phyloP scores from a whole-genome alignment of 2,888 invertebrate genomes.

The Lysandra coridon region DNA sequence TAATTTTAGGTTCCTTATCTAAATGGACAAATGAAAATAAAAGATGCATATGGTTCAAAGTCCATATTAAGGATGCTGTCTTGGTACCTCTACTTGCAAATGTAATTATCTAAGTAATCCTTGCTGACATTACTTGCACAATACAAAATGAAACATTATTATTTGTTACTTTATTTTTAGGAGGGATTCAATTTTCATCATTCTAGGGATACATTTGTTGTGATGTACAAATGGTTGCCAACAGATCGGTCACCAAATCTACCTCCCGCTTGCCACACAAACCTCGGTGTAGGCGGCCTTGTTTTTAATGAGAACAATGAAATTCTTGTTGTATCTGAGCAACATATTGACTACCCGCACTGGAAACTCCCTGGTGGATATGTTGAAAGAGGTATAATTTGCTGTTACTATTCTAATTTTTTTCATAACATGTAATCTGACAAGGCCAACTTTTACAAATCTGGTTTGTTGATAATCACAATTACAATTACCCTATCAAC shows the following conservation, averaged over 20 bases:
- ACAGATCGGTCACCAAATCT: constrained; percentile 80
- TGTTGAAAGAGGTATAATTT: constrained; percentile 86
- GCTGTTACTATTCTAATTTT: background rate
- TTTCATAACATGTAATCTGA: too few species aligned
- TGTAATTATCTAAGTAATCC: constrained; percentile 61
- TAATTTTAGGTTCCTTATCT: constrained; percentile 82
- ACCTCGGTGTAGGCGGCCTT: constrained; percentile 90
- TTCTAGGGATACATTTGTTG: constrained; percentile 88
- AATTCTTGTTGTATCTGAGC: constrained; percentile 90
- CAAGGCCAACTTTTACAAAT: too few species aligned
- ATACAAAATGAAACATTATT: background rate
- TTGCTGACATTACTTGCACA: background rate
- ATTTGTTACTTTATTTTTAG: background rate
- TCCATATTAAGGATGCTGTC: constrained; percentile 83
- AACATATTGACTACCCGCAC: constrained; percentile 78
- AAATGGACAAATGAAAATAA: constrained; percentile 83
- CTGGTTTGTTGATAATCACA: background rate
- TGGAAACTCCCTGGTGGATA: constrained; percentile 91
- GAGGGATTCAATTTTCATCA: constrained; percentile 92
- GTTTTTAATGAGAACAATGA: constrained; percentile 89
- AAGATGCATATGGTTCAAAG: constrained; percentile 91
- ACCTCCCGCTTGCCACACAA: constrained; percentile 89
- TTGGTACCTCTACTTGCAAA: constrained; percentile 89
- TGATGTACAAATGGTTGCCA: constrained; percentile 91
- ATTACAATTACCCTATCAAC: too few species aligned